A percentile compares a stretch with the other conserved stretches of the same genome.
Conservation (phyloP, 1,140 invertebrate genomes). For the Temnothorax curvispinosus region DNA sequence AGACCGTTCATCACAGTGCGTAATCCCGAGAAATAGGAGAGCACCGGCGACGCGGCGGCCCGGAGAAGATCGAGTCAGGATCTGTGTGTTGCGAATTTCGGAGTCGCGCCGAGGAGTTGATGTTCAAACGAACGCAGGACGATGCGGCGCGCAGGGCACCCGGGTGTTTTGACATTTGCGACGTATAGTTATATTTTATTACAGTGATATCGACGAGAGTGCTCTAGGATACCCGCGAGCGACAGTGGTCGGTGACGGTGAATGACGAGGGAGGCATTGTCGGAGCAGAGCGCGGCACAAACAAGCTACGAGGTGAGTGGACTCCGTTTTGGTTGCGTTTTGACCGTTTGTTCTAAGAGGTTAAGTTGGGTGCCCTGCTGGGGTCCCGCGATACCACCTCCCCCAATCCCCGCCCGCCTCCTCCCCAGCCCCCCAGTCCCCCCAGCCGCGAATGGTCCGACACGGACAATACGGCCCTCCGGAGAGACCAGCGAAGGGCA, state of each 20-base stretch:
- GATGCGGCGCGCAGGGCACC: conserved; percentile 51
- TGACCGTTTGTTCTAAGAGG: conserved; percentile 49
- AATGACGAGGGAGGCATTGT: conserved; percentile 42
- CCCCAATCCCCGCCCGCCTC: background rate
- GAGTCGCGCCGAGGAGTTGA: conserved; percentile 27
- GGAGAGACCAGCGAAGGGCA: conserved; percentile 43
- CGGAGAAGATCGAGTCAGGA: background rate
- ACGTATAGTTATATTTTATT: conserved; percentile 24
- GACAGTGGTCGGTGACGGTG: conserved; percentile 43
- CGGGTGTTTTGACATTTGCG: conserved; percentile 63
- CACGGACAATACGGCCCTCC: conserved; percentile 55
- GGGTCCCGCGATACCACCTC: conserved; percentile 32
- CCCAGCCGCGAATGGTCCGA: background rate
- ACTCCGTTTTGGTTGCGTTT: conserved; percentile 45
- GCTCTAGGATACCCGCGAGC: background rate
- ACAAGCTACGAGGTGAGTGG: conserved; percentile 63
- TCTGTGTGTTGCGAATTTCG: conserved; percentile 2
- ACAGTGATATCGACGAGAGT: background rate
- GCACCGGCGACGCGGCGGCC: background rate
- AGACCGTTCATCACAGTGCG: background rate
- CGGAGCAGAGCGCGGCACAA: conserved; percentile 26
- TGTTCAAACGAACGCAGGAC: conserved; percentile 59
- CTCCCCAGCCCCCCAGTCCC: background rate
- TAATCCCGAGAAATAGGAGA: background rate
- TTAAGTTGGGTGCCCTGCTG: conserved; percentile 64